Conservation (phyloP, 2,888 invertebrate species). For the Cabera pusaria region DNA sequence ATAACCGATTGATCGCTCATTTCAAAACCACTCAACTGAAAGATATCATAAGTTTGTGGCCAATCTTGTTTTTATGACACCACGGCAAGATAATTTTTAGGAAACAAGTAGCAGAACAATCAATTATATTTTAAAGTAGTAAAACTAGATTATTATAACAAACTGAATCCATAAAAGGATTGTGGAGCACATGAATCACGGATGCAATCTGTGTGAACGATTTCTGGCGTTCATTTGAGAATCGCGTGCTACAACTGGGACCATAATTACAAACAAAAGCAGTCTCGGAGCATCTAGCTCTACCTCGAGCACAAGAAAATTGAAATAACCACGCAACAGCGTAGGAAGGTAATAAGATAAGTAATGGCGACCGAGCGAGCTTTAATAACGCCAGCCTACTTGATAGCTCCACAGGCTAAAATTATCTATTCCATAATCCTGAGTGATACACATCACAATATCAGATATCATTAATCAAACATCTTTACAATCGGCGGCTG, state of each 20-base stretch:
- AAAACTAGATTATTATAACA: no score
- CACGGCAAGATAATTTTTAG: no score
- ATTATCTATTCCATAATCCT: constrained; percentile 29
- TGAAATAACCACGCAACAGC: constrained; percentile 65
- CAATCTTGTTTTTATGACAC: no score
- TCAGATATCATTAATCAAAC: constrained; percentile 26
- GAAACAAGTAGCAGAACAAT: no score
- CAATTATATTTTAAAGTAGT: no score
- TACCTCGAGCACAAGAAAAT: constrained; percentile 67
- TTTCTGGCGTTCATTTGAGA: constrained; percentile 18
- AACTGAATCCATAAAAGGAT: no score
- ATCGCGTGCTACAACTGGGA: constrained; percentile 25
- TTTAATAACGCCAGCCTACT: constrained; percentile 26
- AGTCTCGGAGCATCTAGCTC: constrained; percentile 20
- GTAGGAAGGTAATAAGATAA: constrained; percentile 69
- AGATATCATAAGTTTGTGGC: no score
- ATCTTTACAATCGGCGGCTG: constrained; percentile 14
- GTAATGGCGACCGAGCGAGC: constrained; percentile 46
- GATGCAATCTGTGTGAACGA: constrained; percentile 13
- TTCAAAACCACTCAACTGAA: no score
- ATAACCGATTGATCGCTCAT: no score
- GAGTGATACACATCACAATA: constrained; percentile 12
- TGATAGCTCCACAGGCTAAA: constrained; percentile 8
- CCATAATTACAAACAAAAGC: constrained; percentile 24
- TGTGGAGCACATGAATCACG: constrained; percentile 6